A percentile compares a stretch with the other conserved stretches of the same genome.
Evolutionary conservation across 2,888 invertebrate genomes (phyloP).

Genomic region (Drosophila parthenogenetica): DNA sequence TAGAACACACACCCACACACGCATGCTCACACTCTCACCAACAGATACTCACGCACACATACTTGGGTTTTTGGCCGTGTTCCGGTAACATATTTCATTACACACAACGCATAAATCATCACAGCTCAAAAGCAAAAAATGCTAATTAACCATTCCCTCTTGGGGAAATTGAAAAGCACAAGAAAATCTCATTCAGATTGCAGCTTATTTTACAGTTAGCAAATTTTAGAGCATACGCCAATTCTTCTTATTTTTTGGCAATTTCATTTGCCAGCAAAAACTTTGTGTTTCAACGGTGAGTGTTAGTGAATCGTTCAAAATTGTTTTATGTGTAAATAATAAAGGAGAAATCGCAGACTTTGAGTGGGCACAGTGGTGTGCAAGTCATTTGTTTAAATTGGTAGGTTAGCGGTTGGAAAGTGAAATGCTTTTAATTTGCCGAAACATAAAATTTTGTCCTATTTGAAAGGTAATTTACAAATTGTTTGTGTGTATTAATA

Average conservation of each 20-base stretch:
- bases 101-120: conserved; percentile 63
- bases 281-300: conserved; percentile 40
- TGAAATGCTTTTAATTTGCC: too few relatives aligned
- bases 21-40: conserved; percentile 12
- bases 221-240: conserved; percentile 23
- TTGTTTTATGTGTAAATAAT: conserved; percentile 66
- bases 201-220: conserved; percentile 20
- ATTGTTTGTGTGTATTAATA: background rate
- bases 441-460: too few relatives aligned
- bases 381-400: background rate
- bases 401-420: too few relatives aligned
- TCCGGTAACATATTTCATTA: conserved; percentile 65
- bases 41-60: conserved; percentile 8
- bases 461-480: too few relatives aligned
- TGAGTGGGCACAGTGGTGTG: conserved; percentile 7
- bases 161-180: conserved; percentile 9
- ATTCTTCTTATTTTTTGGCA: conserved; percentile 21
- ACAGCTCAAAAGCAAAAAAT: conserved; percentile 45
- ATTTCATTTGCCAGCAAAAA: conserved; percentile 55
- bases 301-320: conserved; percentile 61
- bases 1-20: conserved; percentile 30
- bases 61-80: conserved; percentile 25
- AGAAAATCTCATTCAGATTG: conserved; percentile 14
- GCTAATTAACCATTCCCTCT: conserved; percentile 62
- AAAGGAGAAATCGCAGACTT: conserved; percentile 16